Evolutionary conservation across 2,797 vertebrate genomes (phyloP), one percentile per base, ranked within the genome.

Genomic region (Heteromormyrus szaboi): DNA sequence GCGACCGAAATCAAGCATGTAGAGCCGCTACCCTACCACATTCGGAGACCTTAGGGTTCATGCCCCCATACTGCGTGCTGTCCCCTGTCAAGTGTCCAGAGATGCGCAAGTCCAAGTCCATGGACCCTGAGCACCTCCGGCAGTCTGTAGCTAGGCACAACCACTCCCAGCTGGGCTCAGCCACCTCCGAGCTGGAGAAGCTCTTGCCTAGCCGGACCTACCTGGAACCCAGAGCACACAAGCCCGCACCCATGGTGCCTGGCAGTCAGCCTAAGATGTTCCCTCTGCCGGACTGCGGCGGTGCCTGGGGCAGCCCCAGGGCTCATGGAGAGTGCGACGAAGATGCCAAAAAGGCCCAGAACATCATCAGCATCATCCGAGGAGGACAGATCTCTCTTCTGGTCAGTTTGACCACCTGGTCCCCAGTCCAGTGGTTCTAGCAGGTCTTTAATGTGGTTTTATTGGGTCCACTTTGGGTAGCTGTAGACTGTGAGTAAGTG

Each of bases 361-460:
- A 97, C 95, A 98, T 99, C 94, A 95, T 99, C 92, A 99, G 98
- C 93, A 98, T 99, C 54, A 97, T 99, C 87, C 96, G 97, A 92
- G 98, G 99, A 93, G 98, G 98, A 72, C 98, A 99, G 92, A 98
- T 99, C 90, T 98, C 97, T 83, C 95, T 97, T 86, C 91, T 97
- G 94, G 97, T 97, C 91, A 96, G 97, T 68, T 46, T 17, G 54
- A 51, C 12, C 53, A 41, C 51, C n/a, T 41, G 53, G 53, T 19
- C 85, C 22, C 51, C 8, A 14, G 9, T 29, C 25, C 8, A 50
- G 7, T 83, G 1, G 81, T 79, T 79, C 72, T n/a, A 44, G 17
- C 37, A 41, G 72, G 37, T 44, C 72, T 44, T 79, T 44, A 44
- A 19, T n/a, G 72, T 44, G 17, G 33, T 41, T 44, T 17, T n/a